phyloP scores from a whole-genome alignment of 2,888 invertebrate genomes.

The Dioctria linearis region DNA sequence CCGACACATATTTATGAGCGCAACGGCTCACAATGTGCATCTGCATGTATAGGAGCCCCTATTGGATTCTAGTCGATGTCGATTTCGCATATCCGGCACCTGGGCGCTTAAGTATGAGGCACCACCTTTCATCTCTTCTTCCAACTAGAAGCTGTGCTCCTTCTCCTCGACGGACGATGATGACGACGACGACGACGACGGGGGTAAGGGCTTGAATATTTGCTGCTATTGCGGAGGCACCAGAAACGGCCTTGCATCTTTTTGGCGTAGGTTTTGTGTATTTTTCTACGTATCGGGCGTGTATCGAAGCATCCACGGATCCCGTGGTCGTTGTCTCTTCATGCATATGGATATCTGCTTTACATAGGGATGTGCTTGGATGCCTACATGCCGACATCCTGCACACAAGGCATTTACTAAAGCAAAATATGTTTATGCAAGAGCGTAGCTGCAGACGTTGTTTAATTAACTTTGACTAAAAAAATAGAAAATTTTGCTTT shows the following conservation, averaged over 20 bases:
- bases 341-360: slow-evolving; percentile 50
- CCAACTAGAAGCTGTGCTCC: slow-evolving; percentile 35
- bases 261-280: slow-evolving; percentile 57
- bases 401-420: slow-evolving; percentile 47
- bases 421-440: slow-evolving; percentile 55
- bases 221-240: slow-evolving; percentile 34
- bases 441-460: slow-evolving; percentile 55
- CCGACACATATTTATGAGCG: slow-evolving; percentile 55
- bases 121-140: slow-evolving; percentile 41
- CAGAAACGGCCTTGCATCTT: slow-evolving; percentile 55
- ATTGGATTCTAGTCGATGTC: slow-evolving; percentile 58
- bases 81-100: slow-evolving; percentile 53
- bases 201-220: slow-evolving; percentile 32
- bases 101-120: neutral
- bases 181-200: no score
- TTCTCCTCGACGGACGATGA: slow-evolving; percentile 24
- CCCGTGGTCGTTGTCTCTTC: slow-evolving; percentile 53
- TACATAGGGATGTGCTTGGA: slow-evolving; percentile 54
- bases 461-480: slow-evolving; percentile 58
- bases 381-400: slow-evolving; percentile 51
- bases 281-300: slow-evolving; percentile 53
- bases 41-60: slow-evolving; percentile 46
- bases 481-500: slow-evolving; percentile 55
- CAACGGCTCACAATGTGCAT: slow-evolving; percentile 51
- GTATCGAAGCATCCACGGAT: slow-evolving; percentile 45